phyloP scores from a whole-genome alignment of 2,888 invertebrate genomes.

The Cartodere bifasciata region DNA sequence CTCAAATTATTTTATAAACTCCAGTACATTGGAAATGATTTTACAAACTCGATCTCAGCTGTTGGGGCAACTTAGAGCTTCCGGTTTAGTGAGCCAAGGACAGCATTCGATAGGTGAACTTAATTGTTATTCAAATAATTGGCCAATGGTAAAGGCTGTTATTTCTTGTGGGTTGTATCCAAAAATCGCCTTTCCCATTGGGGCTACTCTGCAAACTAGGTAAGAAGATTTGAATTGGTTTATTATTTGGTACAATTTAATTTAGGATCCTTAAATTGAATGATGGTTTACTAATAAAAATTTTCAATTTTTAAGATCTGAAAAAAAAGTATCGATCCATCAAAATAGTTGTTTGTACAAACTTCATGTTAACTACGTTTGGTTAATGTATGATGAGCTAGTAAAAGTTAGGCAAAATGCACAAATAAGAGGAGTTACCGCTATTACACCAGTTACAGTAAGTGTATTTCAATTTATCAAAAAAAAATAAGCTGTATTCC shows the following conservation, averaged over 20 bases:
- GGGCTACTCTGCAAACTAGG: slow-evolving; percentile 38
- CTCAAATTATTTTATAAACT: slow-evolving; percentile 60
- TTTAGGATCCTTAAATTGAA: too few relatives aligned
- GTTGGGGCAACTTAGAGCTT: slow-evolving; percentile 63
- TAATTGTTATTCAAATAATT: slow-evolving; percentile 72
- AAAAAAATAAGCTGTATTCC: background rate
- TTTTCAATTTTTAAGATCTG: slow-evolving; percentile 38
- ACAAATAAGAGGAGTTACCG: slow-evolving; percentile 65
- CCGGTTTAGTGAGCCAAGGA: slow-evolving; percentile 55
- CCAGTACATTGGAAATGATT: slow-evolving; percentile 82
- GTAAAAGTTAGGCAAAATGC: slow-evolving; percentile 55
- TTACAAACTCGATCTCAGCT: slow-evolving; percentile 73
- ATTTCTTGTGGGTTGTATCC: slow-evolving; percentile 85
- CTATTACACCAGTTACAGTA: slow-evolving; percentile 70
- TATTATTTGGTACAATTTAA: too few relatives aligned
- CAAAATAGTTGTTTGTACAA: slow-evolving; percentile 42
- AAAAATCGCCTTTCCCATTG: slow-evolving; percentile 49
- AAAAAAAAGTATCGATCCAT: slow-evolving; percentile 49
- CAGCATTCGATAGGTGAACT: slow-evolving; percentile 61
- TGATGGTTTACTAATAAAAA: slow-evolving; percentile 5
- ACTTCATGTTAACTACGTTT: slow-evolving; percentile 48
- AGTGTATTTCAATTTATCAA: slow-evolving; percentile 13
- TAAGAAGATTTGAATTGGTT: slow-evolving; percentile 14
- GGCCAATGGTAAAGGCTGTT: slow-evolving; percentile 85
- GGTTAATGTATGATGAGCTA: slow-evolving; percentile 82